Evolutionary conservation across 2,888 invertebrate genomes (phyloP).

Genomic region (Tenthredo distinguenda): DNA sequence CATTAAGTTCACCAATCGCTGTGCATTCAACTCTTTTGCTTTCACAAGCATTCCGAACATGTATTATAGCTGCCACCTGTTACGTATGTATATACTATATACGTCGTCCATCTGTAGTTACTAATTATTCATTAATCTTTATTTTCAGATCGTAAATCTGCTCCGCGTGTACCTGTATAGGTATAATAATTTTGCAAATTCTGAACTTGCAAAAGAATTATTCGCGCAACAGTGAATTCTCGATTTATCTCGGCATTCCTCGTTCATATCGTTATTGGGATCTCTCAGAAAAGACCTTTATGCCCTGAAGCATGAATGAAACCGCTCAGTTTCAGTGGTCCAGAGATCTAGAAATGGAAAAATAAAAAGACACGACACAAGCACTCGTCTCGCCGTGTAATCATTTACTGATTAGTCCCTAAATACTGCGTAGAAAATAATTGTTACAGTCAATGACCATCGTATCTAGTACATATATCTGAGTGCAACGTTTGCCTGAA

Average conservation of each 20-base stretch:
- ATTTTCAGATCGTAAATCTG: no score
- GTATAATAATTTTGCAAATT: neutral
- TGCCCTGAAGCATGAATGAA: neutral
- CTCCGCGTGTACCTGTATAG: no score
- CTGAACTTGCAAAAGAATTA: neutral
- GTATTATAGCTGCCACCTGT: neutral
- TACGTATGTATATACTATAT: neutral
- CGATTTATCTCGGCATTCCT: neutral
- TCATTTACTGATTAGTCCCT: neutral
- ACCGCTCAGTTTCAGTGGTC: neutral
- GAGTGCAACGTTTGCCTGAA: neutral
- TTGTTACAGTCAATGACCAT: neutral
- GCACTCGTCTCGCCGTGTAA: neutral
- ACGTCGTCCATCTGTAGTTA: neutral
- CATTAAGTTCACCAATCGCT: neutral
- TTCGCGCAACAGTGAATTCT: neutral
- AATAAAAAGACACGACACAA: neutral
- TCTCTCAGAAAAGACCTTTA: neutral
- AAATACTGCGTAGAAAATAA: neutral
- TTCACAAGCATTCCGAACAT: slow-evolving; percentile 17
- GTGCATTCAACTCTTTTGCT: slow-evolving; percentile 13
- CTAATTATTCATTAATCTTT: no score
- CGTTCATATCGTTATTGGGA: no score
- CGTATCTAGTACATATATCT: neutral
- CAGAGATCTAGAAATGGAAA: neutral